Evolutionary conservation across 2,888 invertebrate genomes (phyloP).

Genomic region (Eulithis prunata): DNA sequence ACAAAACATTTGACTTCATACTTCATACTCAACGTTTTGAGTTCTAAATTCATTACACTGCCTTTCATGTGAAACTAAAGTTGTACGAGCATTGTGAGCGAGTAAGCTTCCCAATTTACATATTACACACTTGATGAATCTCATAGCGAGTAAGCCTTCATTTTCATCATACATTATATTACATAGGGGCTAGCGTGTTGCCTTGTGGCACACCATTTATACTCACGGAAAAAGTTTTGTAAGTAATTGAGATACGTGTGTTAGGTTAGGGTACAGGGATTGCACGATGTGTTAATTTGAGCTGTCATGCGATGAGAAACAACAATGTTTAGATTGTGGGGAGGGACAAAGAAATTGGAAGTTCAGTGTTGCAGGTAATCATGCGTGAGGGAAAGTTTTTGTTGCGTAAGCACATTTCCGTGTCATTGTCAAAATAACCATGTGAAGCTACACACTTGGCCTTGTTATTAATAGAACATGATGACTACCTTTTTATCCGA

Average conservation of each 20-base stretch:
- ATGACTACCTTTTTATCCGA: too few relatives aligned
- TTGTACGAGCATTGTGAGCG: constrained; percentile 28
- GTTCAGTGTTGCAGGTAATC: constrained; percentile 52
- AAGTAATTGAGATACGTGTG: constrained; percentile 53
- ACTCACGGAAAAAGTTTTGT: constrained; percentile 46
- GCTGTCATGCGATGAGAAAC: constrained; percentile 79
- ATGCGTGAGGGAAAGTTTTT: constrained; percentile 45
- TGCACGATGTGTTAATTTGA: constrained; percentile 77
- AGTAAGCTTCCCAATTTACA: constrained; percentile 37
- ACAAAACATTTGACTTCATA: constrained; percentile 10
- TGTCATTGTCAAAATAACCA: constrained; percentile 4
- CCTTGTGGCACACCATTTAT: constrained; percentile 27
- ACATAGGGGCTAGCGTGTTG: constrained; percentile 17
- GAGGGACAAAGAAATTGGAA: constrained; percentile 50
- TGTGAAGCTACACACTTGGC: neutral
- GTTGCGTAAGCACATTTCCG: constrained; percentile 21
- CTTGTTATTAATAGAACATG: too few relatives aligned
- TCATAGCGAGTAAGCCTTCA: constrained; percentile 29
- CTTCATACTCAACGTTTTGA: constrained; percentile 16
- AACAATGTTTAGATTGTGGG: constrained; percentile 56
- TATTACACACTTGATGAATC: constrained; percentile 39
- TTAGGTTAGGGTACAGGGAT: constrained; percentile 49
- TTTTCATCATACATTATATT: constrained; percentile 23
- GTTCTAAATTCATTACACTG: constrained; percentile 27
- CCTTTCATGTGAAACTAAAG: constrained; percentile 37